A percentile compares a stretch with the other conserved stretches of the same genome.
These are phyloP conservation scores for Condylura cristata DNA, from an alignment of 2,113 vertebrate species.

Conservation along the genomic window DNA sequence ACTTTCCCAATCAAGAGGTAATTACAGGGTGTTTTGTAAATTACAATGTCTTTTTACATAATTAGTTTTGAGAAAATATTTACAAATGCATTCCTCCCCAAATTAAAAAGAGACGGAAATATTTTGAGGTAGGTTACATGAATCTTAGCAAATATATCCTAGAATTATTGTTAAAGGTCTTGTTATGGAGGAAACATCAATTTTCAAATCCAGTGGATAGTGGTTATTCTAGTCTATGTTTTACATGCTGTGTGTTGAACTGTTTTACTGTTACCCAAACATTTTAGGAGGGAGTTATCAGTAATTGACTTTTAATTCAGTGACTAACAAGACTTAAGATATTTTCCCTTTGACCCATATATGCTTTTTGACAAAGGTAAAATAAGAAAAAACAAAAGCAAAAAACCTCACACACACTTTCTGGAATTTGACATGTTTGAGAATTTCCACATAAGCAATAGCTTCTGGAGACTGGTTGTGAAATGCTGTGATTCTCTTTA, in stretches of 20 bases:
- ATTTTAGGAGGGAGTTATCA: not conserved
- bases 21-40: not conserved
- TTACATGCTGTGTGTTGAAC: not conserved
- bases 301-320: not conserved
- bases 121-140: not conserved
- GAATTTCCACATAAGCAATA: not conserved
- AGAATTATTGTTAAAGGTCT: slow-evolving; percentile 15
- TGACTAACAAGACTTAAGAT: not conserved
- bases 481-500: not conserved
- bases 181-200: not conserved
- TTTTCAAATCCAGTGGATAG: not conserved
- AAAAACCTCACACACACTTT: not conserved
- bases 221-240: not conserved
- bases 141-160: not conserved
- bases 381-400: not conserved
- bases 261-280: not conserved
- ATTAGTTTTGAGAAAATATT: slow-evolving; percentile 35
- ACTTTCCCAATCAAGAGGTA: not conserved
- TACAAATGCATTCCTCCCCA: slow-evolving; percentile 20
- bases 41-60: not conserved
- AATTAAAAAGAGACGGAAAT: not conserved
- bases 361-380: not conserved
- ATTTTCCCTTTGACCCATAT: not conserved
- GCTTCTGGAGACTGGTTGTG: not conserved
- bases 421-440: not conserved